Evolutionary conservation across 1,140 invertebrate genomes (phyloP).

Genomic region (Drosophila pruinosa): DNA sequence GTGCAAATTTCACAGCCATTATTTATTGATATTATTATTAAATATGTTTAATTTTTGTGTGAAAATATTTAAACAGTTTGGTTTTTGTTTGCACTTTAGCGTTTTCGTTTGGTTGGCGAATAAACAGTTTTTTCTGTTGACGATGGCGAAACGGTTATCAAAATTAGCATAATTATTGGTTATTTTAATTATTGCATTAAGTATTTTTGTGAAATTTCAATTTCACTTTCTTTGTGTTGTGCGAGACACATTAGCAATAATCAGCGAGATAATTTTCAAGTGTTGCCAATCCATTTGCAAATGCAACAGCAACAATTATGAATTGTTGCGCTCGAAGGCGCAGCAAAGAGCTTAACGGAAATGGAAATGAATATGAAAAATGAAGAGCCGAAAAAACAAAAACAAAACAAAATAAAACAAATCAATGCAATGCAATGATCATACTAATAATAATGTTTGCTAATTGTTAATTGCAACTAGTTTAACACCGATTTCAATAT

Average conservation of each 20-base stretch:
- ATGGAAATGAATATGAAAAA: slow-evolving; percentile 40
- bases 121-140: slow-evolving; percentile 14
- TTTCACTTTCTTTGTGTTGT: slow-evolving; percentile 40
- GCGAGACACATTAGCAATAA: slow-evolving; percentile 21
- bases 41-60: slow-evolving; percentile 22
- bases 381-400: slow-evolving; percentile 30
- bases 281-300: slow-evolving; percentile 39
- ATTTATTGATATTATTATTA: slow-evolving; percentile 21
- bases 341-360: slow-evolving; percentile 64
- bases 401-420: slow-evolving; percentile 42
- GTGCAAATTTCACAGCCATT: slow-evolving; percentile 54
- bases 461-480: slow-evolving; percentile 69
- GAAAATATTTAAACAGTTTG: slow-evolving; percentile 77
- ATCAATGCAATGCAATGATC: no score
- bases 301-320: slow-evolving; percentile 50
- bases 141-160: slow-evolving; percentile 18
- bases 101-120: slow-evolving; percentile 27
- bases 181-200: slow-evolving; percentile 36
- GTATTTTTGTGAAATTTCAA: slow-evolving; percentile 37
- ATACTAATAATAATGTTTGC: slow-evolving; percentile 38
- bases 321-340: slow-evolving; percentile 74
- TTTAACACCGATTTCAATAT: slow-evolving; percentile 63
- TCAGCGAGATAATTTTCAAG: slow-evolving; percentile 12
- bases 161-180: slow-evolving; percentile 47
- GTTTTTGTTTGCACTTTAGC: slow-evolving; percentile 52